Evolutionary conservation across 2,888 invertebrate species (phyloP).

Genomic region (Hydroisotoma schaefferi): DNA sequence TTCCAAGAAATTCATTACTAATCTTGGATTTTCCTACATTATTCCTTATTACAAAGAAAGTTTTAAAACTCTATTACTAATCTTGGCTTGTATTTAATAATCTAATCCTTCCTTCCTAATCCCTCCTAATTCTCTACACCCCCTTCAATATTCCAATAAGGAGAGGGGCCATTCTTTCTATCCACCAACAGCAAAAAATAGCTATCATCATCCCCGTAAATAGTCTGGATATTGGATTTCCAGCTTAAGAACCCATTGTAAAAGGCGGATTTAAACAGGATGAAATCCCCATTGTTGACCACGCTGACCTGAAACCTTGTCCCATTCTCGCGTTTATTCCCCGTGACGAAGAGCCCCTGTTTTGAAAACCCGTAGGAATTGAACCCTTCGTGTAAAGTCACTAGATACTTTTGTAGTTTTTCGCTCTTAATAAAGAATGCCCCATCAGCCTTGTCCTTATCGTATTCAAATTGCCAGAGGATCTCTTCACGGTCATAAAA

Average conservation of each 20-base stretch:
- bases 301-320: conserved; percentile 32
- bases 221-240: conserved; percentile 38
- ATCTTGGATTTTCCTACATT: no score
- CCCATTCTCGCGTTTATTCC: conserved; percentile 35
- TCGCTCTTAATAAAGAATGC: conserved; percentile 38
- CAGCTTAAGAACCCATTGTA: conserved; percentile 26
- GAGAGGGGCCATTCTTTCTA: conserved; percentile 35
- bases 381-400: conserved; percentile 38
- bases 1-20: no score
- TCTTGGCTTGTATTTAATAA: no score
- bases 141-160: conserved; percentile 31
- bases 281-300: conserved; percentile 28
- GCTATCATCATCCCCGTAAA: conserved; percentile 39
- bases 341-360: conserved; percentile 32
- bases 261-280: conserved; percentile 28
- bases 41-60: no score
- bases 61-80: no score
- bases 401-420: conserved; percentile 35
- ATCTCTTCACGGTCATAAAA: conserved; percentile 38
- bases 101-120: no score
- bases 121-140: no score
- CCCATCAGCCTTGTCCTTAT: conserved; percentile 38
- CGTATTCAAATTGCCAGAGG: conserved; percentile 36
- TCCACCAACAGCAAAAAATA: conserved; percentile 35
- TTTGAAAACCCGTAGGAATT: conserved; percentile 40